A percentile compares a stretch with the other conserved stretches of the same genome.
phyloP scores from a whole-genome alignment of 2,888 invertebrate species.

The Drosophila neonasuta region DNA sequence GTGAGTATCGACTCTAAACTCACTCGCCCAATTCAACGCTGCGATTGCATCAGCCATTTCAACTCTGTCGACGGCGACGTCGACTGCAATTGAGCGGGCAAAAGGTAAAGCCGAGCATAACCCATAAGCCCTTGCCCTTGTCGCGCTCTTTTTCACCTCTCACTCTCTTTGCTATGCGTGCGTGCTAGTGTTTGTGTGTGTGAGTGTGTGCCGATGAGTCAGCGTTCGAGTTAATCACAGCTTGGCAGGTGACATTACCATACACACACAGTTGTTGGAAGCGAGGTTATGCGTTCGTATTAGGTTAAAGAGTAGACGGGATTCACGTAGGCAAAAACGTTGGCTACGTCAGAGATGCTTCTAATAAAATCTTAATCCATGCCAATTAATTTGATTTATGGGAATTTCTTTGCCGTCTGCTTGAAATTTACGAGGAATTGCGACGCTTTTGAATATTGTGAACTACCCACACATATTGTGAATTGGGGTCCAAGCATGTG shows the following conservation, averaged over 20 bases:
- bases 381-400: constrained; percentile 39
- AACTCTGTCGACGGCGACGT: constrained; percentile 27
- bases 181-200: neutral
- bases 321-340: constrained; percentile 24
- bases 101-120: constrained; percentile 41
- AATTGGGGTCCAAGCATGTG: neutral
- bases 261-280: constrained; percentile 1
- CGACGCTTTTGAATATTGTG: constrained; percentile 21
- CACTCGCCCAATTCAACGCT: constrained; percentile 63
- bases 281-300: constrained; percentile 13
- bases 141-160: constrained; percentile 11
- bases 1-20: constrained; percentile 20
- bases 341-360: constrained; percentile 20
- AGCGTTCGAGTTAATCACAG: constrained; percentile 21
- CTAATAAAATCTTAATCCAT: constrained; percentile 16
- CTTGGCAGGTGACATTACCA: constrained; percentile 30
- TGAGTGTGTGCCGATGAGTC: constrained; percentile 32
- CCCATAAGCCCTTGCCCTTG: constrained; percentile 51
- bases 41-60: constrained; percentile 74
- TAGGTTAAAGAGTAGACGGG: constrained; percentile 9
- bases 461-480: constrained; percentile 12
- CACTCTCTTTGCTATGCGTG: neutral
- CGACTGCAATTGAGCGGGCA: constrained; percentile 30
- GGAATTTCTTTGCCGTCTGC: constrained; percentile 22
- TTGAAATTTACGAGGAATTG: constrained; percentile 18